Evolutionary conservation across 2,113 vertebrate genomes (phyloP).

Genomic region (Gallinago media): DNA sequence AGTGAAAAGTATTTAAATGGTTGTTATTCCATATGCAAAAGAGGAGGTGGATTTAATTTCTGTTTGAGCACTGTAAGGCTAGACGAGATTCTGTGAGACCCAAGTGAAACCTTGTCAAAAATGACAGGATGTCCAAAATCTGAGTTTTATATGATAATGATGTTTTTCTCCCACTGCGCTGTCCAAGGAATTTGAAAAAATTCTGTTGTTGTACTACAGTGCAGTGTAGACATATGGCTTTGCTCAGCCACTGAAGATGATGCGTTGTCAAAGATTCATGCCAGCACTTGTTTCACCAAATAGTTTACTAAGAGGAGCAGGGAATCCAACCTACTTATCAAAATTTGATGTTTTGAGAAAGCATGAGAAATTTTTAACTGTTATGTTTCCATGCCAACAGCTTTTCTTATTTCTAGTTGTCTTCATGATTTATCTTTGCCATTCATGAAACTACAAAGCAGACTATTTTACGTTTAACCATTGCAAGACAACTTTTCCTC

Average conservation of each 20-base stretch:
- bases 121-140: background rate
- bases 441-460: background rate
- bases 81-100: background rate
- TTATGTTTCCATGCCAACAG: slow-evolving; percentile 50
- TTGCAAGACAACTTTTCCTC: background rate
- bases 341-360: slow-evolving; percentile 32
- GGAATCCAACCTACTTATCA: slow-evolving; percentile 44
- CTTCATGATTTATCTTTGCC: slow-evolving; percentile 17
- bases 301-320: background rate
- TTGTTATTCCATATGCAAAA: background rate
- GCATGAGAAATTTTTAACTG: slow-evolving; percentile 26
- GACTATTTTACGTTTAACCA: background rate
- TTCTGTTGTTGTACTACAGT: background rate
- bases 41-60: background rate
- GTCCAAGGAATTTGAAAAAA: background rate
- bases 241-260: background rate
- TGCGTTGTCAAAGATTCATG: background rate
- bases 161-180: background rate
- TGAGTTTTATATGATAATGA: background rate
- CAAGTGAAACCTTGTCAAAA: background rate
- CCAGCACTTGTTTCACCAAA: slow-evolving; percentile 11
- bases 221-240: background rate
- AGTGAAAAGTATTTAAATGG: background rate
- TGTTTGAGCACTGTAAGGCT: background rate
- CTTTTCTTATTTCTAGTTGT: background rate